Percentiles rank a stretch among this genome's conserved stretches.
Evolutionary conservation across 2,888 invertebrate genomes (phyloP).

Genomic region (Ctena decussata): DNA sequence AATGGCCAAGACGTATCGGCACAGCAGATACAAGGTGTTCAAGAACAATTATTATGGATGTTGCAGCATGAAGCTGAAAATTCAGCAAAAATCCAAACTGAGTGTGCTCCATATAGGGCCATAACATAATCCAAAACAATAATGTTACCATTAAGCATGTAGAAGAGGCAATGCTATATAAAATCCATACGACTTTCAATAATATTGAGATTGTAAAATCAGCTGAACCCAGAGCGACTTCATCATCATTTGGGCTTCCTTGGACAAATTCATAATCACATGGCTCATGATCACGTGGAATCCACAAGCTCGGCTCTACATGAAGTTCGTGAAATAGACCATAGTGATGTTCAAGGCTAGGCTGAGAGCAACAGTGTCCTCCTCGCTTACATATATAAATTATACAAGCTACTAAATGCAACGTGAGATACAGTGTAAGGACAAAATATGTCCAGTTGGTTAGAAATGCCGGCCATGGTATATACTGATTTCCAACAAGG

Average conservation of each 20-base stretch:
- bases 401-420: constrained; percentile 62
- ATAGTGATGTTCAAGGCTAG: constrained; percentile 56
- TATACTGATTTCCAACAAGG: neutral
- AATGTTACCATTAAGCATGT: constrained; percentile 79
- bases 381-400: constrained; percentile 54
- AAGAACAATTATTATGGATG: constrained; percentile 78
- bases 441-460: constrained; percentile 84
- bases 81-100: constrained; percentile 63
- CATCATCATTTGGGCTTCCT: constrained; percentile 13
- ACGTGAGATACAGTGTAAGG: constrained; percentile 73
- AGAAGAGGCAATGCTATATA: constrained; percentile 71
- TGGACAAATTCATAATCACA: constrained; percentile 47
- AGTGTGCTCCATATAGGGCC: constrained; percentile 57
- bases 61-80: constrained; percentile 80
- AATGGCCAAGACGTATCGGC: constrained; percentile 80
- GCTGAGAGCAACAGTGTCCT: constrained; percentile 26
- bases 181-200: constrained; percentile 75
- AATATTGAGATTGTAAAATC: constrained; percentile 55
- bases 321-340: constrained; percentile 69
- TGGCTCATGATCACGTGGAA: constrained; percentile 27
- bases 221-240: neutral
- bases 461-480: constrained; percentile 77
- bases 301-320: constrained; percentile 68
- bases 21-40: constrained; percentile 78
- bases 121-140: constrained; percentile 79